Base-by-base conservation (phyloP, 2,113 vertebrate species). In the Arenaria interpres region DNA sequence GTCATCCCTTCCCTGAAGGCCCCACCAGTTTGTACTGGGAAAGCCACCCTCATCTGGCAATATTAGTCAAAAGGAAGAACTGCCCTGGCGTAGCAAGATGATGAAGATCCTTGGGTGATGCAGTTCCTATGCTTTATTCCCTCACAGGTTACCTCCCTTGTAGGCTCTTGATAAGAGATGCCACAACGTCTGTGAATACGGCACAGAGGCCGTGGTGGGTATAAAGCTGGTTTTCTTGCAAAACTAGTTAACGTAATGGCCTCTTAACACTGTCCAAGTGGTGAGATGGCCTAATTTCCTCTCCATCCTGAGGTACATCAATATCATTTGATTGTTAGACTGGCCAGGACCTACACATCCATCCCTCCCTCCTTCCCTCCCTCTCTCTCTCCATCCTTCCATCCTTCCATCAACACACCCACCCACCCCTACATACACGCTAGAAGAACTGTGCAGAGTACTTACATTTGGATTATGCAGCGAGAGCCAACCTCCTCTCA, bases 121-220 rank as follows among this genome's bases (percentile, higher is more conserved):
- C 33, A 64, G 43, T 56, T 91, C 53, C 84, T 91, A 24, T 1
- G 1, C 50, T 72, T 92, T 56, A 35, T 43, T 73, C 45, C 48
- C 1, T 1, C 51, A 39, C 48, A 39, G 48, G 30, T 72, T 21
- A 8, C 30, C 37, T 89, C 25, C 28, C 60, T 62, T 30, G 45
- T 64, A 71, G 56, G 50, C 22, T 66, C 50, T 66, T 69, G 48
- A 41, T 69, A 51, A 77, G 45, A 54, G 24, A 53, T 41, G 50
- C 9, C 21, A 10, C 27, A 43, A 2, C 1, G 1, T 10, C 4
- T 45, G 54, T 7, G 59, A 69, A 14, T 1, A 10, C 0, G 0
- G 6, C 54, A 21, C 25, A 16, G 83, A 33, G 56, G 60, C 41
- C 57, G 50, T 4, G 24, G 14, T 13, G 50, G 48, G n/a, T 18